These are phyloP conservation scores for Pantala flavescens DNA, from an alignment of 1,140 invertebrate genomes.

Conservation along the genomic window DNA sequence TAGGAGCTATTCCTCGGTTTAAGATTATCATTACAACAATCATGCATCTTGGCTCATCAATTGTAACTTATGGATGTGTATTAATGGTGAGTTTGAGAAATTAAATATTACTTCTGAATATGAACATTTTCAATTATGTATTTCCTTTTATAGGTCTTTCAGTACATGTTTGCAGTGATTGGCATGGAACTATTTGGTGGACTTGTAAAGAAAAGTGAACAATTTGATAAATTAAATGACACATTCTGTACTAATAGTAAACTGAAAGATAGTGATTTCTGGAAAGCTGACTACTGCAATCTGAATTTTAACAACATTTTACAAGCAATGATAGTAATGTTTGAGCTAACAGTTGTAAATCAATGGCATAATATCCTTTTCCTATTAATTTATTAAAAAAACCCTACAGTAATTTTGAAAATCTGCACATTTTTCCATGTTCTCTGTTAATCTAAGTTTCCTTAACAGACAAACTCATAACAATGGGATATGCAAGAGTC, in stretches of 20 bases:
- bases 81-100: conserved; percentile 35
- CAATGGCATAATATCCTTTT: conserved; percentile 48
- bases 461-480: conserved; percentile 22
- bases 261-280: conserved; percentile 36
- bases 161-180: conserved; percentile 43
- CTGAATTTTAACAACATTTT: conserved; percentile 45
- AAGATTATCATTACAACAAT: conserved; percentile 40
- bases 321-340: conserved; percentile 38
- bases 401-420: no score
- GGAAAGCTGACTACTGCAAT: conserved; percentile 37
- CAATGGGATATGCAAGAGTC: conserved; percentile 39
- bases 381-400: conserved; percentile 13
- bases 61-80: conserved; percentile 41
- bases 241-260: conserved; percentile 36
- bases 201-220: conserved; percentile 30
- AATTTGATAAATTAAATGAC: conserved; percentile 16
- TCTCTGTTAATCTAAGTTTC: not conserved
- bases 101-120: not conserved
- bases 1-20: conserved; percentile 39
- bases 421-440: no score
- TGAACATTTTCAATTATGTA: not conserved
- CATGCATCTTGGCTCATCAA: conserved; percentile 39
- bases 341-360: conserved; percentile 44
- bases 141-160: conserved; percentile 33
- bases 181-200: conserved; percentile 42